phyloP scores from a whole-genome alignment of 2,888 invertebrate species.

The Smittia sp. region DNA sequence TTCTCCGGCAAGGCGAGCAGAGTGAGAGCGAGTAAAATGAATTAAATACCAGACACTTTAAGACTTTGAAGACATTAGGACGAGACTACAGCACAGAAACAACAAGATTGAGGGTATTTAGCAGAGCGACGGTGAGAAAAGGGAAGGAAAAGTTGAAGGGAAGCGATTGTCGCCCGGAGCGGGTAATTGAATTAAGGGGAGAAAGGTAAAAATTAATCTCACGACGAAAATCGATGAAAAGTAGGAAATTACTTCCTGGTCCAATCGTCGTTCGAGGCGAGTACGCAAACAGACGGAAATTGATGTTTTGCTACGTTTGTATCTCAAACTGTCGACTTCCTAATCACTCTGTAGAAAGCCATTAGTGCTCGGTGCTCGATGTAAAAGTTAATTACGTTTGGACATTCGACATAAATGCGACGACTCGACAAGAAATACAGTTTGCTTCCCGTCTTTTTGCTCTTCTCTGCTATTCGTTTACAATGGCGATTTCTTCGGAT shows the following conservation, averaged over 20 bases:
- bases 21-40: not conserved
- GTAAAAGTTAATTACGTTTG: not conserved
- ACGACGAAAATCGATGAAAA: constrained; percentile 28
- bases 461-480: too few species aligned
- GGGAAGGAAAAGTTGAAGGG: constrained; percentile 11
- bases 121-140: constrained; percentile 32
- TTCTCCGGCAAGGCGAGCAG: not conserved
- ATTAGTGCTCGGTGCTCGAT: not conserved
- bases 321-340: not conserved
- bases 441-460: too few species aligned
- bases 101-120: constrained; percentile 29
- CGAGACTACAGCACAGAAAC: constrained; percentile 15
- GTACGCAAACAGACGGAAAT: not conserved
- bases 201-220: constrained; percentile 30
- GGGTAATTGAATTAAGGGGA: constrained; percentile 33
- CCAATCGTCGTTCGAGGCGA: not conserved
- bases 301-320: too few species aligned
- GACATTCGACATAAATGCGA: not conserved
- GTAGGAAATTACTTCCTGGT: constrained; percentile 24
- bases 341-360: constrained; percentile 1
- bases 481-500: too few species aligned
- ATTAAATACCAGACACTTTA: constrained; percentile 27
- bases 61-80: constrained; percentile 1
- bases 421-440: too few species aligned
- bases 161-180: constrained; percentile 27